Conservation (phyloP, 1,140 invertebrate species). For the Daktulosphaira vitifoliae region DNA sequence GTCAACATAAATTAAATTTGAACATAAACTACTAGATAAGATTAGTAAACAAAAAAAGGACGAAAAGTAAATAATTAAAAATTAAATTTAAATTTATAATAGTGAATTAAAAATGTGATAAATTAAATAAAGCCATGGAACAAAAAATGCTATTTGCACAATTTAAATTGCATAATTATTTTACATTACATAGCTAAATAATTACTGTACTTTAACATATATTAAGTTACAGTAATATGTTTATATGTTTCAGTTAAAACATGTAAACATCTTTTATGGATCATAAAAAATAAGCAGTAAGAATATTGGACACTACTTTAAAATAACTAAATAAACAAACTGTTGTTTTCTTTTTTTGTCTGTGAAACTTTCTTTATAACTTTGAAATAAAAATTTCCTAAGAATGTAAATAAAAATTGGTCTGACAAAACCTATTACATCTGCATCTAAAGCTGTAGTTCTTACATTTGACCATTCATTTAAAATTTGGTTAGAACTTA, state of each 20-base stretch:
- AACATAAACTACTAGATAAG: too few relatives aligned
- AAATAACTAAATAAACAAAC: slow-evolving; percentile 19
- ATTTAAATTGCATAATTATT: slow-evolving; percentile 8
- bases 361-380: slow-evolving; percentile 25
- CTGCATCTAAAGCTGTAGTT: slow-evolving; percentile 17
- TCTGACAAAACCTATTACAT: slow-evolving; percentile 28
- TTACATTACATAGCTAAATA: slow-evolving; percentile 20
- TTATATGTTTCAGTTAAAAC: slow-evolving; percentile 7
- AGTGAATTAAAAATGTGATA: slow-evolving; percentile 3
- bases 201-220: slow-evolving; percentile 4
- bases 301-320: slow-evolving; percentile 10
- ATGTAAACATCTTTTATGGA: too few relatives aligned
- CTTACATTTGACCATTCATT: slow-evolving; percentile 27
- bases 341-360: slow-evolving; percentile 19
- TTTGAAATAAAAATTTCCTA: slow-evolving; percentile 22
- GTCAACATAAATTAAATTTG: too few relatives aligned
- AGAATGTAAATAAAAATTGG: slow-evolving; percentile 31
- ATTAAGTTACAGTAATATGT: background rate
- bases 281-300: slow-evolving; percentile 33
- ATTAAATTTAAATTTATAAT: too few relatives aligned
- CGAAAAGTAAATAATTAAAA: too few relatives aligned
- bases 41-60: too few relatives aligned
- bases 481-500: slow-evolving; percentile 27
- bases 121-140: slow-evolving; percentile 18
- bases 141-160: slow-evolving; percentile 20